Percentiles rank a stretch among this genome's conserved stretches.
Conservation (phyloP, 2,797 vertebrate genomes). For the Enoplosus armatus region DNA sequence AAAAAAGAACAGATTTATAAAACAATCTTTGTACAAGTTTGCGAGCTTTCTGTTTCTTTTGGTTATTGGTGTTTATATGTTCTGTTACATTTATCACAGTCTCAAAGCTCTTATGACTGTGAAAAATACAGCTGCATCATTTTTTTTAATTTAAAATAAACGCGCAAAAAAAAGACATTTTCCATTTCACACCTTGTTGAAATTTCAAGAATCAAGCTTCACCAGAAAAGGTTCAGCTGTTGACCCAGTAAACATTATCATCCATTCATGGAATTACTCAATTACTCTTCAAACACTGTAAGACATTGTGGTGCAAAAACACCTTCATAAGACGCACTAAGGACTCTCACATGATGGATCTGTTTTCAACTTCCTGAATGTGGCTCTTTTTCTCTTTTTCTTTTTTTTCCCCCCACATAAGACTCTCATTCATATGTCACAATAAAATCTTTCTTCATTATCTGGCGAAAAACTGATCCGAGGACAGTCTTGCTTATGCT, state of each 20-base stretch:
- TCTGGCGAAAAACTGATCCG: not conserved
- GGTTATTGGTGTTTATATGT: not conserved
- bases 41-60: conserved; percentile 19
- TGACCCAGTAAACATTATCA: conserved; percentile 43
- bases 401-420: not conserved
- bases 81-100: conserved; percentile 10
- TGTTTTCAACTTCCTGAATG: not conserved
- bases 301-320: conserved; percentile 23
- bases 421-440: conserved; percentile 24
- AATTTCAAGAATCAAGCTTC: not conserved
- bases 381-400: not conserved
- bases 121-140: conserved; percentile 3
- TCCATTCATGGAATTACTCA: conserved; percentile 48
- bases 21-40: conserved; percentile 63
- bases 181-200: not conserved
- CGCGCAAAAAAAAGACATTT: not conserved
- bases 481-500: conserved; percentile 50
- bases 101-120: not conserved
- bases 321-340: not conserved
- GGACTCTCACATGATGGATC: not conserved
- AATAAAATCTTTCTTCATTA: conserved; percentile 25
- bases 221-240: not conserved
- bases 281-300: conserved; percentile 39
- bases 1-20: conserved; percentile 44
- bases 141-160: not conserved